These are phyloP conservation scores for Listrodromus nycthemerus DNA, from an alignment of 2,888 invertebrate species.

Conservation along the genomic window DNA sequence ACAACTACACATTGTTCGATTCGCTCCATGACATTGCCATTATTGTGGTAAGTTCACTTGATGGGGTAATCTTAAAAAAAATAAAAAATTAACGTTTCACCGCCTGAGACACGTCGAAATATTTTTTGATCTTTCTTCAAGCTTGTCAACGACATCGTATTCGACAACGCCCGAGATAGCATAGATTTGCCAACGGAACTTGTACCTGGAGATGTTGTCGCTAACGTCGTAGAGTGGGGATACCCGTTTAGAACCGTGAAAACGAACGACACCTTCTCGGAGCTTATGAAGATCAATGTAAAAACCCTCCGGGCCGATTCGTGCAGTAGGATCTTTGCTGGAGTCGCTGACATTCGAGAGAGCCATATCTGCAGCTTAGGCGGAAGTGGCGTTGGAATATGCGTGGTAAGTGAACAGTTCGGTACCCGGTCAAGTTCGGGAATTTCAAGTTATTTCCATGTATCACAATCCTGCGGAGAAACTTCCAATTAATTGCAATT, in stretches of 20 bases:
- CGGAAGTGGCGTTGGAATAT: not conserved
- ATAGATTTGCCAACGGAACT: not conserved
- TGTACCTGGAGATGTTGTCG: not conserved
- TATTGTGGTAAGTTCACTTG: no score
- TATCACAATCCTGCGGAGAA: not conserved
- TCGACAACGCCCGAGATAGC: not conserved
- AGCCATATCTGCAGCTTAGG: not conserved
- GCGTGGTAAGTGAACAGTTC: no score
- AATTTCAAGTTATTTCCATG: not conserved
- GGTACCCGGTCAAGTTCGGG: not conserved
- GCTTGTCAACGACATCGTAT: not conserved
- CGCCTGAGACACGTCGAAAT: no score
- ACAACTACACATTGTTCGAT: no score
- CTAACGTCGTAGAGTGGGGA: not conserved
- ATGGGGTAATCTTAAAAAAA: no score
- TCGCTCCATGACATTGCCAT: no score
- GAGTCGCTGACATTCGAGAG: not conserved
- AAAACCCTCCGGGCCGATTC: not conserved
- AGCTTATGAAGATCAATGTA: not conserved
- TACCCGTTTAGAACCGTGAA: not conserved
- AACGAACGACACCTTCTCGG: not conserved
- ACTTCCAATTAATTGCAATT: not conserved
- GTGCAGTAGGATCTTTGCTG: not conserved
- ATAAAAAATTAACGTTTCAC: no score
- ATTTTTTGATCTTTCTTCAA: not conserved